Base-by-base conservation (phyloP, 2,113 vertebrate genomes). In the Oreochromis tanganicae region DNA sequence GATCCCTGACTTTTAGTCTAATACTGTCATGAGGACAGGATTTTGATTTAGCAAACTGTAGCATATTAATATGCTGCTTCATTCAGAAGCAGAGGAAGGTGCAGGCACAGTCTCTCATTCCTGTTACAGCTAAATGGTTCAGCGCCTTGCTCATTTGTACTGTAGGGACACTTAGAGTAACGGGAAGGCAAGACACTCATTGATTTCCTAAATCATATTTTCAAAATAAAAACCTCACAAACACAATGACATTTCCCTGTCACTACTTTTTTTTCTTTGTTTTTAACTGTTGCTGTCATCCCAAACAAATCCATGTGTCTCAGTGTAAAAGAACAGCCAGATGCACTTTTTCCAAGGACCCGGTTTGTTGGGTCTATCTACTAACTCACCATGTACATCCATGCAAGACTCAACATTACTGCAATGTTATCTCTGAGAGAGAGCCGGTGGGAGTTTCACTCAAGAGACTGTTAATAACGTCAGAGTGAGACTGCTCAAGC, bases 391-490 rank as follows among this genome's bases (percentile, higher is more conserved):
- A 8, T 46, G 63, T 48, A 21, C 75, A 81, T 85, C 78, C 38
- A 14, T 19, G 14, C 4, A 11, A 50, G 19, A 21, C 29, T 34
- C 43, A n/a, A 82, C 41, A 78, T 83, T 29, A 86, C 4, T 71
- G 61, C 63, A 50, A 61, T 81, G 48, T 78, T 88, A 87, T 88
- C 43, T 71, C 21, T 59, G 87, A 86, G 43, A 73, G 38, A 11
- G 24, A 89, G 68, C 79, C 50, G 11, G 57, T 59, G 85, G 85
- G 84, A 88, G 81, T 90, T 91, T 71, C 13, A 79, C 92, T 88
- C 86, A 41, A 21, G 88, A 86, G 89, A 75, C 59, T 38, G 11
- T 61, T 52, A 75, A 87, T 92, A 71, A 92, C 63, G 81, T 94
- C 90, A 91, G 84, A 90, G 61, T 5, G 82, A 84, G 82, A 56